These are phyloP conservation scores for Syngnathus scovelli DNA, from an alignment of 2,113 vertebrate species.

Conservation along the genomic window DNA sequence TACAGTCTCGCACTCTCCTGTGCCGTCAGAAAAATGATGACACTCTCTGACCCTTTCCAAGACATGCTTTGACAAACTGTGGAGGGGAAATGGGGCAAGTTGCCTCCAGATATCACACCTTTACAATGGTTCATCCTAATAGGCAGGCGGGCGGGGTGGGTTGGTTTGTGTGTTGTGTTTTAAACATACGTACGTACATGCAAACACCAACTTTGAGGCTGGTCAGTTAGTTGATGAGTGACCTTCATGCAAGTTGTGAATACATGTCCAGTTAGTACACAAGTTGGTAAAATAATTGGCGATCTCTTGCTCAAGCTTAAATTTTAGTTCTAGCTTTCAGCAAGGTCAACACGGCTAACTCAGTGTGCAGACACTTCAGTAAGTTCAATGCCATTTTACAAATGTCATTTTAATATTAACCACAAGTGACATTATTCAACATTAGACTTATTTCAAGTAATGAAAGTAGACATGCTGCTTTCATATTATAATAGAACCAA, in stretches of 20 bases:
- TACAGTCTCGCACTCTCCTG: slow-evolving; percentile 8
- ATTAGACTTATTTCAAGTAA: not conserved
- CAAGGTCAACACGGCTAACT: slow-evolving; percentile 8
- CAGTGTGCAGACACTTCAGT: slow-evolving; percentile 19
- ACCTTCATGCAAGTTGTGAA: slow-evolving; percentile 48
- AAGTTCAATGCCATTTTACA: not conserved
- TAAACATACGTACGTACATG: slow-evolving; percentile 12
- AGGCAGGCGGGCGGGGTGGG: not conserved
- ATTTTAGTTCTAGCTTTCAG: slow-evolving; percentile 29
- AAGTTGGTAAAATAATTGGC: slow-evolving; percentile 47
- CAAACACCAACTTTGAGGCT: slow-evolving; percentile 19
- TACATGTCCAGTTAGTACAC: slow-evolving; percentile 23
- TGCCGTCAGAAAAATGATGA: slow-evolving; percentile 46
- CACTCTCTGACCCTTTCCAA: slow-evolving; percentile 34
- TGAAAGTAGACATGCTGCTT: not conserved
- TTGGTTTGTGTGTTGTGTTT: not conserved
- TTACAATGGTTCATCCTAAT: slow-evolving; percentile 34
- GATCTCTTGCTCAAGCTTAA: slow-evolving; percentile 32
- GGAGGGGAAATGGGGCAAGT: slow-evolving; percentile 34
- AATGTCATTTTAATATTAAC: not conserved
- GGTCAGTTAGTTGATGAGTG: slow-evolving; percentile 17
- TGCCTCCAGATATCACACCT: slow-evolving; percentile 53
- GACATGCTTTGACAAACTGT: slow-evolving; percentile 47
- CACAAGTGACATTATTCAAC: not conserved
- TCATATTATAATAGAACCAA: not conserved